Evolutionary conservation across 2,113 vertebrate species (phyloP).

Genomic region (Ranitomeya imitator): DNA sequence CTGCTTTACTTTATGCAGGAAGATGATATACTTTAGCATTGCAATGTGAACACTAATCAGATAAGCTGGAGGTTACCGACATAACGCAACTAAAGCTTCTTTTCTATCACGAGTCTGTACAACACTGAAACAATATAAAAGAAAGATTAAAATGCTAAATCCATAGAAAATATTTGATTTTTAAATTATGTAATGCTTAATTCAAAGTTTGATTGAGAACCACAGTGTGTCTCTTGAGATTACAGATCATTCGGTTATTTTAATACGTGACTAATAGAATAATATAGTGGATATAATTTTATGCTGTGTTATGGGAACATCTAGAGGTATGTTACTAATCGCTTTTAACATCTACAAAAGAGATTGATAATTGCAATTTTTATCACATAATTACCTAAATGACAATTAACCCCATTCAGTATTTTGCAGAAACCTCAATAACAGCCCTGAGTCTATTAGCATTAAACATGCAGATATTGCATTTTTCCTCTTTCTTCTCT

Average conservation of each 20-base stretch:
- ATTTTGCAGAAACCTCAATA: no score
- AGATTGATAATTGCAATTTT: no score
- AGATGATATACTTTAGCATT: neutral
- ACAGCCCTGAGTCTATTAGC: no score
- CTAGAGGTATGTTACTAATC: no score
- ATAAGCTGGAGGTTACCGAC: neutral
- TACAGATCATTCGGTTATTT: neutral
- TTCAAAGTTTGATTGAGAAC: neutral
- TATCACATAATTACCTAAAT: neutral
- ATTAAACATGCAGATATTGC: no score
- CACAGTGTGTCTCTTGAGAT: neutral
- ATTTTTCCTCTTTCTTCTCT: no score
- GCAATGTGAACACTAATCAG: neutral
- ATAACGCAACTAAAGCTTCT: conserved; percentile 22
- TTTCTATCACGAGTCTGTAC: neutral
- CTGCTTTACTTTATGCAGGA: neutral
- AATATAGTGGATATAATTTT: no score
- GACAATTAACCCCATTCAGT: neutral
- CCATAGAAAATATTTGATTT: conserved; percentile 28
- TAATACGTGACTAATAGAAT: neutral
- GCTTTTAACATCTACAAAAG: no score
- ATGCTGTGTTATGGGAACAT: no score
- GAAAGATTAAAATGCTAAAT: conserved; percentile 26
- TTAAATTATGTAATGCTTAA: conserved; percentile 12
- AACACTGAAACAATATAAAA: neutral